Evolutionary conservation across 2,888 invertebrate genomes (phyloP), one percentile per base, ranked within the genome.

Genomic region (Piscicola geometra): DNA sequence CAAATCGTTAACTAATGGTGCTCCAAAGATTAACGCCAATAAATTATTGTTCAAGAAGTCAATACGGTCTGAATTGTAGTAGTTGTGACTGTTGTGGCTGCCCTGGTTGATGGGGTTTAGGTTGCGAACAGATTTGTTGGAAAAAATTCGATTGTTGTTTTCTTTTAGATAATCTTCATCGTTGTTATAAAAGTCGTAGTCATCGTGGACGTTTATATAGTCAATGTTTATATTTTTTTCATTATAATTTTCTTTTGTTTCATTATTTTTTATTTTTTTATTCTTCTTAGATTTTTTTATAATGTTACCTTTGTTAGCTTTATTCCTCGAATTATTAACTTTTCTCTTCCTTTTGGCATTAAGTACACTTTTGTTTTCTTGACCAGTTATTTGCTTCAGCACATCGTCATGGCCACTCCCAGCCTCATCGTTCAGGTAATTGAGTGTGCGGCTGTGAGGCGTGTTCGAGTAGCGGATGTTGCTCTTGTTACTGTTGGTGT

Each of bases 1-100:
- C 3, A 83, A 78, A 0, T 83, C 83, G 56, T 83, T 81, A 12
- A 82, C 82, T 18, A 84, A 79, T 15, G 84, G 84, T 3, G 84
- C 83, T 2, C 84, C 84, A 72, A 84, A 84, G 21, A 84, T 81
- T 75, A 84, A 84, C 30, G 71, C 47, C 30, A 71, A 9, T 0
- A 71, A n/a, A 41, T 71, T 32, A 28, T 33, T 52, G 15, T 71
- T 41, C 21, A 28, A 25, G 35, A 70, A 70, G 41, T 36, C 21
- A 47, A 36, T 47, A 35, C 47, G 21, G 47, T 41, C n/a, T 28
- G 18, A n/a, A 41, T 36, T 36, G 1, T 69, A n/a, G 9, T 15
- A n/a, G 0, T 30, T 25, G 5, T 30, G 5, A n/a, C 70, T 41
- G 70, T 36, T 28, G 18, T 41, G 21, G 36, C n/a, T 21, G 21